phyloP scores from a whole-genome alignment of 2,113 vertebrate species.

The Xenopus laevis region DNA sequence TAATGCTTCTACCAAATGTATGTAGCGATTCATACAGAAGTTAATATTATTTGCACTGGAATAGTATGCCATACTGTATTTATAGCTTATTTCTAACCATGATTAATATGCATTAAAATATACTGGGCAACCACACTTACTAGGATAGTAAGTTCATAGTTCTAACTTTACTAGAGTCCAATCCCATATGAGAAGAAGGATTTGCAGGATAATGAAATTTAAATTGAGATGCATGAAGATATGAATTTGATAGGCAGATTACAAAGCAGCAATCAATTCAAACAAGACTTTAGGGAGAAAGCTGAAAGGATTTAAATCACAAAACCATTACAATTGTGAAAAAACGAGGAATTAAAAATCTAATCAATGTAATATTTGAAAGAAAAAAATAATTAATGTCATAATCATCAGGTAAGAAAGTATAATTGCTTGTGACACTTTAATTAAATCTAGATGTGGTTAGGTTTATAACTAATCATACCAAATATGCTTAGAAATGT shows the following conservation, averaged over 20 bases:
- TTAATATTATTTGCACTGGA: too few relatives aligned
- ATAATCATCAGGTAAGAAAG: background rate
- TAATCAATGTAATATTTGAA: conserved; percentile 10
- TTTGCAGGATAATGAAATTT: conserved; percentile 24
- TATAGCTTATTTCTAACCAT: background rate
- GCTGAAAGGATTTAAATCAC: conserved; percentile 23
- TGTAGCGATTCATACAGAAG: too few relatives aligned
- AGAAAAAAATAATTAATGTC: conserved; percentile 16
- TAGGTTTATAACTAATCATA: conserved; percentile 19
- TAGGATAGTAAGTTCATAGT: background rate
- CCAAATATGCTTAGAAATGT: conserved; percentile 17
- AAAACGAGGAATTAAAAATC: conserved; percentile 20
- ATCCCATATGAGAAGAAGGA: conserved; percentile 7
- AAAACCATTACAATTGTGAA: conserved; percentile 17
- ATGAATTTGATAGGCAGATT: conserved; percentile 22
- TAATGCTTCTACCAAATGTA: too few relatives aligned
- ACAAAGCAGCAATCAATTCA: conserved; percentile 22
- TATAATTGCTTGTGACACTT: conserved; percentile 12
- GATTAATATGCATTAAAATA: background rate
- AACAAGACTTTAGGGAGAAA: conserved; percentile 26
- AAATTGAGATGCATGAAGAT: conserved; percentile 29
- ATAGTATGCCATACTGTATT: too few relatives aligned
- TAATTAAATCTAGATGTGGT: conserved; percentile 15
- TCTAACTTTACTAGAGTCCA: background rate
- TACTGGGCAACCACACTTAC: background rate